Conservation (phyloP, 2,113 vertebrate genomes). For the Falco punctatus region DNA sequence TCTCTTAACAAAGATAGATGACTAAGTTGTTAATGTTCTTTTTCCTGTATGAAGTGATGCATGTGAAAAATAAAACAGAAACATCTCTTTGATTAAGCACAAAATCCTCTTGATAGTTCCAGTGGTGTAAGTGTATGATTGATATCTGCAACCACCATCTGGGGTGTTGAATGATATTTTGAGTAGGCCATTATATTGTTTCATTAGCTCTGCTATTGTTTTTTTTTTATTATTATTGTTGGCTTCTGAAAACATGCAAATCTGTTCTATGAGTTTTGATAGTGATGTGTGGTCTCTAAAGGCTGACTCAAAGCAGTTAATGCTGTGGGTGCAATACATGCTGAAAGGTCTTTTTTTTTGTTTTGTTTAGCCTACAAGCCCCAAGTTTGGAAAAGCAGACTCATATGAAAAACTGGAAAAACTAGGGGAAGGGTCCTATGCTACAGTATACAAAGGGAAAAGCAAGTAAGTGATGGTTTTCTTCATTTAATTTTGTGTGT, state of each 20-base stretch:
- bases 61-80: neutral
- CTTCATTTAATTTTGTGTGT: neutral
- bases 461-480: slow-evolving; percentile 91
- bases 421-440: slow-evolving; percentile 96
- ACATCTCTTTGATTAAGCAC: neutral
- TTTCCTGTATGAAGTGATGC: neutral
- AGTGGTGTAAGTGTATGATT: neutral
- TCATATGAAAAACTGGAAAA: slow-evolving; percentile 99
- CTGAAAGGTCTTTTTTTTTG: slow-evolving; percentile 1
- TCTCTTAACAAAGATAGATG: neutral
- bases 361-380: slow-evolving; percentile 90
- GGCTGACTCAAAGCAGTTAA: neutral
- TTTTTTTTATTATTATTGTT: neutral
- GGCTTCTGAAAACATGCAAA: neutral
- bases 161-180: neutral
- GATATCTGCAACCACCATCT: neutral
- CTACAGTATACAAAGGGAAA: slow-evolving; percentile 98
- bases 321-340: neutral
- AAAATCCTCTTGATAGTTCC: slow-evolving; percentile 17
- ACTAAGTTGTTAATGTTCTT: neutral
- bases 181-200: neutral
- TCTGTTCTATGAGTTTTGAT: neutral
- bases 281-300: neutral
- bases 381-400: slow-evolving; percentile 97
- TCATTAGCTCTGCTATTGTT: neutral